These are phyloP conservation scores for Apus apus DNA, from an alignment of 2,113 vertebrate species.

Conservation along the genomic window DNA sequence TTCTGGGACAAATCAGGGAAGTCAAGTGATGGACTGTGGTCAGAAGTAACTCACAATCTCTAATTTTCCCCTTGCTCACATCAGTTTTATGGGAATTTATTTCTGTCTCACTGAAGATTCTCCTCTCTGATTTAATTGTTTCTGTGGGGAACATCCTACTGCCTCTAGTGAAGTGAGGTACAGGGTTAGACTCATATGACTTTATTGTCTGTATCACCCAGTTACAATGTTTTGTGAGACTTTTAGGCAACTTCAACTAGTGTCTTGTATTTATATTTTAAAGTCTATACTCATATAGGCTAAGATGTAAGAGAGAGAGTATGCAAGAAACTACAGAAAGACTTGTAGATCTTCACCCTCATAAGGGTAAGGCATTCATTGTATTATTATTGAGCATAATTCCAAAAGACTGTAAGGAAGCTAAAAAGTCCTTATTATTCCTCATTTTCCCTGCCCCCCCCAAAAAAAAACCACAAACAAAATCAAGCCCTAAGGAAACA, in stretches of 20 bases:
- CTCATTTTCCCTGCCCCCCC: rapidly evolving
- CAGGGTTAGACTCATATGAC: neutral
- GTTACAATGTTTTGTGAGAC: neutral
- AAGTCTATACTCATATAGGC: neutral
- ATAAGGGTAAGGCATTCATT: neutral
- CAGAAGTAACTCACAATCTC: neutral
- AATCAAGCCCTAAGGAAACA: no score
- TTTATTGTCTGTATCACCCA: neutral
- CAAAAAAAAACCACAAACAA: no score
- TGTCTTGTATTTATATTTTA: neutral
- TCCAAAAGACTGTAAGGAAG: neutral
- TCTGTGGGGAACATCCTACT: neutral
- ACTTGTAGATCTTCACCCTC: neutral
- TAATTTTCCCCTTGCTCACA: neutral
- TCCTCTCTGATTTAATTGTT: neutral
- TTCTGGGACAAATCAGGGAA: conserved; percentile 8
- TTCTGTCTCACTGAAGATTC: neutral
- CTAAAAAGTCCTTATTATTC: neutral
- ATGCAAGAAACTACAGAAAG: neutral
- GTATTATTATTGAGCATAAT: neutral
- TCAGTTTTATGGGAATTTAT: neutral
- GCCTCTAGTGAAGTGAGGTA: neutral
- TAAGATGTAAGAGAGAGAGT: neutral
- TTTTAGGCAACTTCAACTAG: neutral
- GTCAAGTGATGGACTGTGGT: neutral